Percentiles rank a stretch among this genome's conserved stretches.
Conservation (phyloP, 2,797 vertebrate species). For the Bradypodion ventrale region DNA sequence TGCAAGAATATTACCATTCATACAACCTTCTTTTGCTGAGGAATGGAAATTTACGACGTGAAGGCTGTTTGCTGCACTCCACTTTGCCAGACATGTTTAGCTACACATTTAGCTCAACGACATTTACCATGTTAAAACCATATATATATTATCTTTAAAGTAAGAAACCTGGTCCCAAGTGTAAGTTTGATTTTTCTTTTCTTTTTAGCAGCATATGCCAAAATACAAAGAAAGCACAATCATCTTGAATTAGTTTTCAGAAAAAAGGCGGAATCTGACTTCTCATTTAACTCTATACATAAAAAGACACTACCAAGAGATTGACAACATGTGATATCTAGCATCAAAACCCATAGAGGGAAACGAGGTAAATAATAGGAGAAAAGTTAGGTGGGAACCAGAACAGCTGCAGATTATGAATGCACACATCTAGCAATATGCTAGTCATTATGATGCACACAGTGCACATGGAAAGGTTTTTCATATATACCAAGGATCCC, state of each 20-base stretch:
- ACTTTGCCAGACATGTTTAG: constrained; percentile 27
- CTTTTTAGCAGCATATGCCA: constrained; percentile 1
- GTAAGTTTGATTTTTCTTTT: constrained; percentile 15
- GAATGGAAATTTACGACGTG: neutral
- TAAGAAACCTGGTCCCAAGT: constrained; percentile 36
- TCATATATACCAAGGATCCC: neutral
- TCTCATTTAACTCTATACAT: constrained; percentile 27
- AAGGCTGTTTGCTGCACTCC: neutral
- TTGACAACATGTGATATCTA: constrained; percentile 2
- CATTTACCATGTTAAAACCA: neutral
- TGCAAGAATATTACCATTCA: neutral
- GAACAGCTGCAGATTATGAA: neutral
- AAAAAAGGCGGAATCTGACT: constrained; percentile 31
- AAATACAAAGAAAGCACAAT: constrained; percentile 43
- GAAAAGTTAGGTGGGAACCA: neutral
- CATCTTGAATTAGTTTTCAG: constrained; percentile 38
- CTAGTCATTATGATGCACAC: neutral
- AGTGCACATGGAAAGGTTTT: neutral
- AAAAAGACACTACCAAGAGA: constrained; percentile 42
- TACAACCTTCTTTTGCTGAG: neutral
- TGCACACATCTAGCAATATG: neutral
- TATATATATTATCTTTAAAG: constrained; percentile 17
- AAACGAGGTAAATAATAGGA: neutral
- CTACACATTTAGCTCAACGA: constrained; percentile 12
- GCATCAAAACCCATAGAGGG: neutral